Evolutionary conservation across 2,113 vertebrate species (phyloP), one percentile per base, ranked within the genome.

Genomic region (Balaenoptera acutorostrata): DNA sequence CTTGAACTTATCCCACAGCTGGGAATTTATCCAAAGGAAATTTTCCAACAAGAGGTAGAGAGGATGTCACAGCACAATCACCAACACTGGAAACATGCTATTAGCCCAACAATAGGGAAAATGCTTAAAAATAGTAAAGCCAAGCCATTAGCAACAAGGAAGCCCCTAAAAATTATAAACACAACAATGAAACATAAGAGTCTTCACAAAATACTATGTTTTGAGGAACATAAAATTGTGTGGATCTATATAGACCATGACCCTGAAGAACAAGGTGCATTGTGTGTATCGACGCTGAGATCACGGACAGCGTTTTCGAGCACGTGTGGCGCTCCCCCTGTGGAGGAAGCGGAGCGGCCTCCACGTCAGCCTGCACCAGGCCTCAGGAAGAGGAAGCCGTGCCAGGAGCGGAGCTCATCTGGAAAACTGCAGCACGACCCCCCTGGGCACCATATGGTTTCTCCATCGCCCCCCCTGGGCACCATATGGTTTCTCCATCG

Each of bases 21-120:
- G 17, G 59, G 39, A 93, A 95, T 27, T 82, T 31, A 63, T 39
- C 88, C 90, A 90, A 96, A 83, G 80, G 75, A 89, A 89, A 52
- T 0, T 39, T 44, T 59, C 27, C 68, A 8, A 6, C 10, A 7
- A 52, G 63, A 87, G 41, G 8, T 4, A 3, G 44, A 44, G 23
- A 31, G 10, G 94, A 29, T 3, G 5, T 7, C 29, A 33, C 1
- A 31, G 33, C 88, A 41, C 18, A 33, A 8, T 29, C 15, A 55
- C 39, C 72, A 27, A 36, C 33, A 14, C 29, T 88, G 46, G 72
- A 77, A 74, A 77, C 14, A 27, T 0, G 29, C 20, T n/a, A 25
- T 5, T 15, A 57, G 39, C 6, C 41, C 72, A 89, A 46, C 84
- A 84, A 46, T 0, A 31, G n/a, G 21, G 27, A 31, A 86, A 78